These are phyloP conservation scores for Sphaeramia orbicularis DNA, from an alignment of 2,797 vertebrate genomes.

Conservation along the genomic window DNA sequence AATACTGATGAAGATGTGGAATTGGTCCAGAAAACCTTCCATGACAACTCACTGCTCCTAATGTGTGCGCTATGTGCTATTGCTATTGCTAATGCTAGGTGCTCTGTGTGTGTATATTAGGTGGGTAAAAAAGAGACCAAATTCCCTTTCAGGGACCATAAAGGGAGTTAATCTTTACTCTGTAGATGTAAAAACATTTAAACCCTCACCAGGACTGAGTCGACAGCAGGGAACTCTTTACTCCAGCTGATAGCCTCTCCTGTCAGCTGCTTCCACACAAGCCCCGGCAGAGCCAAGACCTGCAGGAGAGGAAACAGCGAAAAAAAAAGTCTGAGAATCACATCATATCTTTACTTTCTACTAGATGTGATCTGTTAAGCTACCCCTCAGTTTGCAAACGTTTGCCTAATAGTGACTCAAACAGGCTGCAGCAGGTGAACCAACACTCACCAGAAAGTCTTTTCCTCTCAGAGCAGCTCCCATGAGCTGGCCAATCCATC, in stretches of 20 bases:
- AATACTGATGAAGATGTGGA: too few species aligned
- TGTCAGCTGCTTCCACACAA: constrained; percentile 97
- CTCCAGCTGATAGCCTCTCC: constrained; percentile 96
- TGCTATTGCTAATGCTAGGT: too few species aligned
- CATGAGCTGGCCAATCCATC: constrained; percentile 99
- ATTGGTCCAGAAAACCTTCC: too few species aligned
- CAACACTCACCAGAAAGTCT: constrained; percentile 92
- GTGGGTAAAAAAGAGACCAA: too few species aligned
- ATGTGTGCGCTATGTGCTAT: too few species aligned
- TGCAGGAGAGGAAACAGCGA: constrained; percentile 58
- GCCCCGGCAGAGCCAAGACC: constrained; percentile 95
- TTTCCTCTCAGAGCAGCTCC: constrained; percentile 96
- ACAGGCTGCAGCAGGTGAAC: background rate
- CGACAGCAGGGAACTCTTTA: constrained; percentile 96
- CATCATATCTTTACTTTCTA: background rate
- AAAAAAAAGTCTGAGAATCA: background rate
- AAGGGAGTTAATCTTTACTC: too few species aligned
- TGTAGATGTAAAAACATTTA: background rate
- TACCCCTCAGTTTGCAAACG: too few species aligned
- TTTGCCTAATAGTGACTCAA: background rate
- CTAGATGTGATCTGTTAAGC: too few species aligned
- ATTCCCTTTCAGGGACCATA: too few species aligned
- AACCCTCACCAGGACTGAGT: constrained; percentile 93
- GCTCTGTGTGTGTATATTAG: too few species aligned
- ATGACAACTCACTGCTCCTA: too few species aligned